Percentiles rank a stretch among this genome's conserved stretches.
phyloP scores from a whole-genome alignment of 2,888 invertebrate genomes.

The Loripinus fragilis region DNA sequence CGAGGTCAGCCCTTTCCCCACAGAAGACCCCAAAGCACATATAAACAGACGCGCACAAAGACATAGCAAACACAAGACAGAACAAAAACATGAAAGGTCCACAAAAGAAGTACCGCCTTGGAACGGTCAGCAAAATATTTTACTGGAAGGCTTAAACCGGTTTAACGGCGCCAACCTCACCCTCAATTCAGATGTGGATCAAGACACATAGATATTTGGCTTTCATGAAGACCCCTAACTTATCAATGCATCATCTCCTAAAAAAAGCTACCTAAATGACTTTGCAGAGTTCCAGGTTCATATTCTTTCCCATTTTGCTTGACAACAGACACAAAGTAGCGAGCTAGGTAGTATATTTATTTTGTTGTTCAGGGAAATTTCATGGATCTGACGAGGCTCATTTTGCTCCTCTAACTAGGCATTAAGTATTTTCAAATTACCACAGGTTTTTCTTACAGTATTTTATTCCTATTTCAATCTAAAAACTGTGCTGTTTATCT shows the following conservation, averaged over 20 bases:
- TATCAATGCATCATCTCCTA: too few species aligned
- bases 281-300: background rate
- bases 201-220: conserved; percentile 18
- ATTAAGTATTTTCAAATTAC: conserved; percentile 4
- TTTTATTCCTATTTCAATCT: background rate
- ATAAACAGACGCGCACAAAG: too few species aligned
- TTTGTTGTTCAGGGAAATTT: background rate
- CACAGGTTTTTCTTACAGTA: background rate
- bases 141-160: too few species aligned
- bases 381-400: background rate
- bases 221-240: too few species aligned
- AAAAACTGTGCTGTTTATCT: background rate
- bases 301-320: background rate
- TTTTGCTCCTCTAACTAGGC: background rate
- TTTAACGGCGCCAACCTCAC: too few species aligned
- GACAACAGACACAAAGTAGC: background rate
- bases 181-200: too few species aligned
- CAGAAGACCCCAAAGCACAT: too few species aligned
- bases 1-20: too few species aligned
- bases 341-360: background rate
- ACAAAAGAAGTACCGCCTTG: too few species aligned
- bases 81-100: too few species aligned
- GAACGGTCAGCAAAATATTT: too few species aligned
- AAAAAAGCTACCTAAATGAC: conserved; percentile 6
- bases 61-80: too few species aligned